Base-by-base conservation (phyloP, 2,888 invertebrate species). In the Agrochola lota region DNA sequence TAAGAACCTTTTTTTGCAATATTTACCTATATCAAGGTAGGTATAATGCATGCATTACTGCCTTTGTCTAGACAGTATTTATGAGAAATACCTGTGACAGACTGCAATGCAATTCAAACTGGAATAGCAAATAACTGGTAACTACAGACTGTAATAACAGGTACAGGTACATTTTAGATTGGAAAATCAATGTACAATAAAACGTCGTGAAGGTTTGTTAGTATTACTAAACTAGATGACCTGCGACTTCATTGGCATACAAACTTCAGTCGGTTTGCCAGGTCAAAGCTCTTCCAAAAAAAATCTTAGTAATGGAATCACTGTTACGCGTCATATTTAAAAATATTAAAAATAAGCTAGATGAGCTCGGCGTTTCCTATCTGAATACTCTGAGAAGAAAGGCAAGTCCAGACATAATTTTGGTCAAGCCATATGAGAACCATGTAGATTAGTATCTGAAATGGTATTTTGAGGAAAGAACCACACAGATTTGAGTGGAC, bases 11-110 rank as follows among this genome's bases (percentile, higher is more conserved):
- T 11, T 63, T 23, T 12, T 60, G 8, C 12, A 43, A 59, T 46
- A 52, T n/a, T 20, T 52, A 52, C 6, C 20, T 55, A 2, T 15
- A 26, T 49, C 35, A 23, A 62, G 30, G 3, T 35, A 49, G 9
- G 2, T 55, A n/a, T 26, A 30, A 43, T 66, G 55, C 43, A 69
- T 26, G 59, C 43, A 20, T 71, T 63, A 64, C 55, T 64, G 49
- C 17, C 15, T 55, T 60, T 43, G 63, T 83, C 66, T 79, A 76
- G 83, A 83, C 67, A 68, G 26, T n/a, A 49, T 73, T 76, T 70
- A 83, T 75, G 55, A 79, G 57, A 60, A 63, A 78, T 71, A 75
- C 66, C 66, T 75, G 30, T 71, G 78, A 30, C 64, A 52, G 23
- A 59, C 60, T 52, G 12, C 49, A 73, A 52, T 64, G 77, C 66